These are phyloP conservation scores for Berghia stephanieae DNA, from an alignment of 1,140 invertebrate species.

Conservation along the genomic window DNA sequence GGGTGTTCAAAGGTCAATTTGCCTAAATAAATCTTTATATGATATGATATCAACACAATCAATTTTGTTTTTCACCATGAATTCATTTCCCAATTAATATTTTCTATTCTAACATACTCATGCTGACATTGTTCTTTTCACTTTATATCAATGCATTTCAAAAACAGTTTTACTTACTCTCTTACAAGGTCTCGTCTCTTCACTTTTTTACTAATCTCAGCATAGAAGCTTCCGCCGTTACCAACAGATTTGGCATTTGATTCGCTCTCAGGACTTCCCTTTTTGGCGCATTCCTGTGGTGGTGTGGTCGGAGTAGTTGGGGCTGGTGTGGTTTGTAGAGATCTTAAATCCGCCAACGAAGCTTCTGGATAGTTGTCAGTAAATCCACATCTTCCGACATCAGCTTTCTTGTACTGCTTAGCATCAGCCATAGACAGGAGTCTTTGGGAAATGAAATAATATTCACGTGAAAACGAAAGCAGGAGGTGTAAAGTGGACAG, in stretches of 20 bases:
- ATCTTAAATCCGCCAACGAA: not conserved
- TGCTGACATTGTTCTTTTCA: no score
- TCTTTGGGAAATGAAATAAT: slow-evolving; percentile 60
- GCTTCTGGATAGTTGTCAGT: not conserved
- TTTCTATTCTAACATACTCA: no score
- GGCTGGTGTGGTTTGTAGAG: not conserved
- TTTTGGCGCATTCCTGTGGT: not conserved
- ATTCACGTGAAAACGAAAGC: not conserved
- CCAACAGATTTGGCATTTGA: slow-evolving; percentile 86
- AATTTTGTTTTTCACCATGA: no score
- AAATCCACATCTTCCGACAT: slow-evolving; percentile 75
- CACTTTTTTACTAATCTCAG: slow-evolving; percentile 64
- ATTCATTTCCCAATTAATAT: no score
- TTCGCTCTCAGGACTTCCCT: slow-evolving; percentile 79
- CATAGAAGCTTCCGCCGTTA: slow-evolving; percentile 79
- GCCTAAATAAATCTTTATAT: no score
- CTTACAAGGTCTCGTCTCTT: slow-evolving; percentile 29
- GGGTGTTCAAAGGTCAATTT: no score
- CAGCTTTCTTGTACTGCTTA: slow-evolving; percentile 75
- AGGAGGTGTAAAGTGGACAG: no score
- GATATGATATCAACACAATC: no score
- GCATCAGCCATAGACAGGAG: slow-evolving; percentile 75
- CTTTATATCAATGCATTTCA: no score
- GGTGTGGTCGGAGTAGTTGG: slow-evolving; percentile 25
- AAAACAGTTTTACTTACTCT: slow-evolving; percentile 35